phyloP scores from a whole-genome alignment of 2,888 invertebrate genomes.

The Opisthograptis luteolata region DNA sequence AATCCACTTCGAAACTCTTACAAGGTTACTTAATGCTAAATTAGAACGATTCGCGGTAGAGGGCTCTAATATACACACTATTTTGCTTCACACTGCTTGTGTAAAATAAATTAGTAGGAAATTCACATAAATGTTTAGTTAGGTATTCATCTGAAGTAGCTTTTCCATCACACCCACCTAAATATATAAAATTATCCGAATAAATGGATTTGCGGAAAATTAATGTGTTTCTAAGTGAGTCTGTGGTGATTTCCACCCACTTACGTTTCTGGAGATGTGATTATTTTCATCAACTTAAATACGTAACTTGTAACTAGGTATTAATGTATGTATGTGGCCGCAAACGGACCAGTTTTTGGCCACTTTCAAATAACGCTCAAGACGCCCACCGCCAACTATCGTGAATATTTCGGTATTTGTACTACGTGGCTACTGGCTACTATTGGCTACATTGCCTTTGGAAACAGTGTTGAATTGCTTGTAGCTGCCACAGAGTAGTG shows the following conservation, averaged over 20 bases:
- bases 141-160: not conserved
- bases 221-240: slow-evolving; percentile 17
- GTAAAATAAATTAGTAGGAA: not conserved
- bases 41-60: not conserved
- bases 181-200: slow-evolving; percentile 21
- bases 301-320: slow-evolving; percentile 23
- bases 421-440: no score
- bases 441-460: no score
- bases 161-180: not conserved
- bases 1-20: no score
- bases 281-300: slow-evolving; percentile 20
- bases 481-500: not conserved
- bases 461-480: no score
- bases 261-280: slow-evolving; percentile 8
- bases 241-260: slow-evolving; percentile 8
- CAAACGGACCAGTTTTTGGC: slow-evolving; percentile 4
- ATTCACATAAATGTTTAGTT: not conserved
- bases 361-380: no score
- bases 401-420: no score
- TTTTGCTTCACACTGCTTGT: not conserved
- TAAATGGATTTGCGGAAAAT: slow-evolving; percentile 19
- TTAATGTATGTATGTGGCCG: slow-evolving; percentile 8
- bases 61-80: not conserved
- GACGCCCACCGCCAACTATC: no score
- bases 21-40: not conserved